These are phyloP conservation scores for Chrysochloris asiatica DNA, from an alignment of 2,113 vertebrate species.

Conservation along the genomic window DNA sequence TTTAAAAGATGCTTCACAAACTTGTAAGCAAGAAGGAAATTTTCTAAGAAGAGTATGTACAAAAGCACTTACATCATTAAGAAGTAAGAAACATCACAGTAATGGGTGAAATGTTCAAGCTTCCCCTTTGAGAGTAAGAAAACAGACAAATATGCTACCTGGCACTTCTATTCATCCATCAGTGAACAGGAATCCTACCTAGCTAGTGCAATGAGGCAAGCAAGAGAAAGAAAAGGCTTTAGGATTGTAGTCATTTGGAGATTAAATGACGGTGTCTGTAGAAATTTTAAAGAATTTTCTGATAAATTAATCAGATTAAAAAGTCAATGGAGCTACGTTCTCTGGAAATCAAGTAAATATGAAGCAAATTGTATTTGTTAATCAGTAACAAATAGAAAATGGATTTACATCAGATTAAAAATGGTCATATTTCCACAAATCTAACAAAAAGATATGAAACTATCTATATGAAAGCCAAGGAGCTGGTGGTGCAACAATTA, in stretches of 20 bases:
- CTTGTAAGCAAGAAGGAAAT: not conserved
- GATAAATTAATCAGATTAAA: not conserved
- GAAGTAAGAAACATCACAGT: not conserved
- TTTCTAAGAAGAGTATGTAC: not conserved
- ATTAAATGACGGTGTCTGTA: not conserved
- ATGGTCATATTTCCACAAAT: not conserved
- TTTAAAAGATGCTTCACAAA: not conserved
- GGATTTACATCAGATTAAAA: constrained; percentile 1
- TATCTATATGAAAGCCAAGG: not conserved
- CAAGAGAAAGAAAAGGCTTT: not conserved
- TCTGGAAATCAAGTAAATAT: not conserved
- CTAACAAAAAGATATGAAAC: not conserved
- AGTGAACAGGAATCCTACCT: not conserved
- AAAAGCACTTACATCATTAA: not conserved
- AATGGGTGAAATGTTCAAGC: not conserved
- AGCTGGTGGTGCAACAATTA: not conserved
- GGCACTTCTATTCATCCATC: not conserved
- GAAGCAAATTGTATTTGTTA: not conserved
- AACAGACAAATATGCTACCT: not conserved
- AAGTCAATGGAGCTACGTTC: not conserved
- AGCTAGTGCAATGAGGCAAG: not conserved
- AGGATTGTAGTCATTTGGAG: not conserved
- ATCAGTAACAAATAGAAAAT: not conserved
- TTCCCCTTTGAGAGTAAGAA: not conserved
- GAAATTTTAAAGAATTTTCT: not conserved